Conservation (phyloP, 2,113 vertebrate species). For the Engraulis encrasicolus region DNA sequence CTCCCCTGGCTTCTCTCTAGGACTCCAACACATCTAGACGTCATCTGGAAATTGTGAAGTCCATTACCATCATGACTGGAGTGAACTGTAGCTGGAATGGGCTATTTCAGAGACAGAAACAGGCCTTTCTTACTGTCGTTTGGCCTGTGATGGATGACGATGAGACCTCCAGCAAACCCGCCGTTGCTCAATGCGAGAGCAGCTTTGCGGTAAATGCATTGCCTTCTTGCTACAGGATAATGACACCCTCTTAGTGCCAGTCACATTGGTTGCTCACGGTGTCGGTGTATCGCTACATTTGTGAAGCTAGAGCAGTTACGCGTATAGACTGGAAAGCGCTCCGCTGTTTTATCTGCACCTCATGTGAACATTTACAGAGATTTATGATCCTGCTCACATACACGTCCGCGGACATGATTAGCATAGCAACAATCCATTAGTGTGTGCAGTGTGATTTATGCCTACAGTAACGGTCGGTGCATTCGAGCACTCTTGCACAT, state of each 20-base stretch:
- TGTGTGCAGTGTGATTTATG: not conserved
- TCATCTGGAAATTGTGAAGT: not conserved
- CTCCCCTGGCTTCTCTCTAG: not conserved
- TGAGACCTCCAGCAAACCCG: not conserved
- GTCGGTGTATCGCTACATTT: not conserved
- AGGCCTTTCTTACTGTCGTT: constrained; percentile 31
- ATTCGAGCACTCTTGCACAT: not conserved
- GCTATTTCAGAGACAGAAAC: constrained; percentile 27
- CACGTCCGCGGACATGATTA: constrained; percentile 4
- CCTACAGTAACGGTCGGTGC: not conserved
- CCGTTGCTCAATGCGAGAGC: not conserved
- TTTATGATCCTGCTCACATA: not conserved
- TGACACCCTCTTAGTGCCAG: not conserved
- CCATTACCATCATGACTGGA: not conserved
- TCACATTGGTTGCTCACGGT: not conserved
- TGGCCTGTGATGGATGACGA: constrained; percentile 34
- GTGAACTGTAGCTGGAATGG: constrained; percentile 23
- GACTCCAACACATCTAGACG: not conserved
- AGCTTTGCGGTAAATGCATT: not conserved
- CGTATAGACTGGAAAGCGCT: not conserved
- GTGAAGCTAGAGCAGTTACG: not conserved
- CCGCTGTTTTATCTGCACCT: not conserved
- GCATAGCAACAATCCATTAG: constrained; percentile 8
- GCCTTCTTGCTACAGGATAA: not conserved
- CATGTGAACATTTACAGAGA: not conserved